Base-by-base conservation (phyloP, 2,888 invertebrate species). In the Masnerella sp. region DNA sequence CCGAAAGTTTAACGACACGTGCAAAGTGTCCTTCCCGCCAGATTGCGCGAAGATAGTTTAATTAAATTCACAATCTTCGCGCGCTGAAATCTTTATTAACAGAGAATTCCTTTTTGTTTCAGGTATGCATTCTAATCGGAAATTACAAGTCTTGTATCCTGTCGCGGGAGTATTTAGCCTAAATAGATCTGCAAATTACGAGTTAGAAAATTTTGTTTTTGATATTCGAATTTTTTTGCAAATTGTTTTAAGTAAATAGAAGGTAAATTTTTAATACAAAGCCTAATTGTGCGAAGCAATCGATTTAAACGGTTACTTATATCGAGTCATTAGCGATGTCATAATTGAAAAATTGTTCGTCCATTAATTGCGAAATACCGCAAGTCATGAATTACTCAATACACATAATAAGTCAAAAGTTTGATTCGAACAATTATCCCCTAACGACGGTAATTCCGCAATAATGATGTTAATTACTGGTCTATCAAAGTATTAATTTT, bases 31-130 rank as follows among this genome's bases (percentile, higher is more conserved):
- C 17, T n/a, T 15, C 9, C 8, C 14, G 12, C 43, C n/a, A 20
- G 11, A 20, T 42, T 42, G 42, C 43, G 14, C 14, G 25, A 11
- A 32, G 8, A 25, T 25, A 43, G 12, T 43, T 43, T 43, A 43
- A 25, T 22, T 42, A n/a, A 42, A 42, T 20, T n/a, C 11, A 18
- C 18, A 18, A 42, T 25, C 12, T 25, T 12, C 2, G 14, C 9
- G 14, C 3, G 7, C 11, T 11, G 8, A 18, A 22, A 22, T 25
- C 14, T 5, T 25, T 22, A 25, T 25, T 25, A 9, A 11, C 9
- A 32, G 32, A 36, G 22, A 51, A 20, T 30, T 12, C n/a, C 15
- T 12, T 36, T 51, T 36, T 51, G 36, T 51, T 51, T 20, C 51
- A 51, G 51, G 51, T 51, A 51, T 22, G 36, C 14, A 9, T 22